Base-by-base conservation (phyloP, 1,140 invertebrate species). In the Brachionus koreanus region DNA sequence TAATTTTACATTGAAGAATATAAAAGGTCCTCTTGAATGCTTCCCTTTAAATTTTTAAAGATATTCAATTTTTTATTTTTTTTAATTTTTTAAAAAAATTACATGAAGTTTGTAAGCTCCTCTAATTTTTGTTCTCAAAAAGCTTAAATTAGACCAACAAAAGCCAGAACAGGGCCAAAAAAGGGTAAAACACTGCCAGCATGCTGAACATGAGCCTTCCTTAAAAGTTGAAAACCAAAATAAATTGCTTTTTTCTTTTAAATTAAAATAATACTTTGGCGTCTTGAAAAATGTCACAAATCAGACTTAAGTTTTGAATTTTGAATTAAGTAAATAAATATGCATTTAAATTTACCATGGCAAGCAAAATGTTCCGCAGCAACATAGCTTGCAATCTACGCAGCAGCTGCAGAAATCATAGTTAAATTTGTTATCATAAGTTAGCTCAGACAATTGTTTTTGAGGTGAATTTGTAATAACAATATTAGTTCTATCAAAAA, bases 91-190 rank as follows among this genome's bases (percentile, higher is more conserved):
- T 39, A 6, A n/a, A 5, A 19, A 6, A 25, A 10, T 25, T 74
- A 74, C 76, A 43, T 79, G 76, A 42, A 79, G 37, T 61, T 77
- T 77, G n/a, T 79, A 79, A 61, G 49, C 49, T 12, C 35, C 76
- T 79, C 76, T 61, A 9, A 79, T 79, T 65, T 79, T 79, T 23
- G 76, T 79, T 61, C 76, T 35, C 19, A 79, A 61, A 7, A 37
- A 12, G 23, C 76, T 79, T 37, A 79, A 35, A 57, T 57, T 61
- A 23, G 76, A 79, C 29, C 76, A 79, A 79, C 46, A 79, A 25
- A 49, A 79, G 4, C 35, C 49, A 7, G 49, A 61, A 23, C 25
- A 79, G 13, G 49, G 49, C n/a, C 29, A 61, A 19, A 1, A 23
- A 63, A 43, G 9, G 2, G 76, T 79, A 35, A 79, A 79, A 43